Conservation (phyloP, 2,888 invertebrate species). For the Nemotelus pantherinus region DNA sequence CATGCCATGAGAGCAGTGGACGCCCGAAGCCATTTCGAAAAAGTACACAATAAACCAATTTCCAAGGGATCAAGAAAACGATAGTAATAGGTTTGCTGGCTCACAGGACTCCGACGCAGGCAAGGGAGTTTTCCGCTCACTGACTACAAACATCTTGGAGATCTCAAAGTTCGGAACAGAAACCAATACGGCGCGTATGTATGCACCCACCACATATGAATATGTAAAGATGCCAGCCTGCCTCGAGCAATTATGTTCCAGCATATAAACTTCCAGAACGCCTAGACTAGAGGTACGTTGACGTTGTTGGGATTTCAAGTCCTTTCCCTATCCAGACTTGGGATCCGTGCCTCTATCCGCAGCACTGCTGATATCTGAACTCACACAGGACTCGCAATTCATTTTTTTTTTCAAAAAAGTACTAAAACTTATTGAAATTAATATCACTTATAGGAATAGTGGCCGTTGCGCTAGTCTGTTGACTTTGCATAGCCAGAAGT, state of each 20-base stretch:
- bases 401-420: constrained; percentile 36
- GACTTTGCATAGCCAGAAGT: background rate
- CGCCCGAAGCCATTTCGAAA: constrained; percentile 49
- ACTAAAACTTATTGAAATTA: constrained; percentile 49
- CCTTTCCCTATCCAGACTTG: background rate
- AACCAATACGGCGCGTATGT: constrained; percentile 27
- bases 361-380: background rate
- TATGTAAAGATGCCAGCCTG: constrained; percentile 14
- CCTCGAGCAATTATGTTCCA: background rate
- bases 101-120: background rate
- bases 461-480: constrained; percentile 13
- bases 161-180: constrained; percentile 27
- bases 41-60: constrained; percentile 51
- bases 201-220: constrained; percentile 6
- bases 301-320: background rate
- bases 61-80: constrained; percentile 35
- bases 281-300: background rate
- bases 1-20: background rate
- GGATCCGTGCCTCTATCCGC: background rate
- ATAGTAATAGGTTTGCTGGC: background rate
- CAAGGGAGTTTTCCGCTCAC: background rate
- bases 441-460: constrained; percentile 29
- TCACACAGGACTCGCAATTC: background rate
- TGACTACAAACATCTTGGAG: constrained; percentile 30
- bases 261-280: constrained; percentile 4